Evolutionary conservation across 1,140 invertebrate species (phyloP).

Genomic region (Danaus melanippus): DNA sequence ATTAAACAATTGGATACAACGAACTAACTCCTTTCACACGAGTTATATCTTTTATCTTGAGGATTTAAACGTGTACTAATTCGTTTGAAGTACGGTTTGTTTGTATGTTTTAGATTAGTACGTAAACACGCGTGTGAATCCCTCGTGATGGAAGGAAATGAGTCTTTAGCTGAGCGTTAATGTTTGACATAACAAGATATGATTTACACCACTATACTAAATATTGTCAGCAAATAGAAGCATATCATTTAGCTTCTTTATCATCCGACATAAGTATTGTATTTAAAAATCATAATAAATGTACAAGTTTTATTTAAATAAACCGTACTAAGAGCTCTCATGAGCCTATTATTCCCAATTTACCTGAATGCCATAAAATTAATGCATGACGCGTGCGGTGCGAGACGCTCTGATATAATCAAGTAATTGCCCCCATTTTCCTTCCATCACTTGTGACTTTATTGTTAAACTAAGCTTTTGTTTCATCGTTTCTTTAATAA

Average conservation of each 20-base stretch:
- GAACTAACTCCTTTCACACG: slow-evolving; percentile 10
- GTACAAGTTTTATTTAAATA: no score
- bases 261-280: no score
- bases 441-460: slow-evolving; percentile 37
- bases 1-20: slow-evolving; percentile 35
- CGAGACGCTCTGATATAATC: slow-evolving; percentile 20
- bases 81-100: slow-evolving; percentile 23
- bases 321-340: no score
- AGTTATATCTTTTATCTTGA: background rate
- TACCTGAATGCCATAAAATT: slow-evolving; percentile 39
- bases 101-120: slow-evolving; percentile 38
- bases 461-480: slow-evolving; percentile 15
- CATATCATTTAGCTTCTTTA: no score
- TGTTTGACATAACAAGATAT: slow-evolving; percentile 20
- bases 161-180: slow-evolving; percentile 25
- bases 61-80: slow-evolving; percentile 9
- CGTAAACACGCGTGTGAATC: slow-evolving; percentile 52
- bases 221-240: no score
- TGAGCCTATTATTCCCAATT: slow-evolving; percentile 42
- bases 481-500: slow-evolving; percentile 7
- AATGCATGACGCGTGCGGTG: slow-evolving; percentile 34
- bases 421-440: slow-evolving; percentile 54
- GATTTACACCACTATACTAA: background rate
- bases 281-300: no score
- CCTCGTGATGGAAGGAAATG: slow-evolving; percentile 28